phyloP scores from a whole-genome alignment of 2,888 invertebrate genomes.

The Timema cristinae region DNA sequence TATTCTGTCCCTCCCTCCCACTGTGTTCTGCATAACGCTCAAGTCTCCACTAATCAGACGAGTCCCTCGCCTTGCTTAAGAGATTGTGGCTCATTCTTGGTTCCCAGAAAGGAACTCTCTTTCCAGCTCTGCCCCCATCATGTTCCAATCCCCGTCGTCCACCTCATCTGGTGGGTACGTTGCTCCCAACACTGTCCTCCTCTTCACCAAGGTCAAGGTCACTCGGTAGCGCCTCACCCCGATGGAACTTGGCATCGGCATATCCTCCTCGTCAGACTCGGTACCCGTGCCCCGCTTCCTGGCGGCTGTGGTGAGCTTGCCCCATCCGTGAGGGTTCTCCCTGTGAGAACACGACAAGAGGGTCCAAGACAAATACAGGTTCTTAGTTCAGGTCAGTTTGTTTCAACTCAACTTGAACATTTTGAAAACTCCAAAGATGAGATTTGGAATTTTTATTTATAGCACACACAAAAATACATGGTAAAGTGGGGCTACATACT shows the following conservation, averaged over 20 bases:
- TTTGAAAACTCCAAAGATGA: no score
- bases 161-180: constrained; percentile 60
- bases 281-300: constrained; percentile 35
- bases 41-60: no score
- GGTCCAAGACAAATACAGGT: no score
- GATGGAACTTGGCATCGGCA: constrained; percentile 58
- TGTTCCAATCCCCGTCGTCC: constrained; percentile 80
- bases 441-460: no score
- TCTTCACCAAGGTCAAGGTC: constrained; percentile 64
- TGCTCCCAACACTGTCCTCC: constrained; percentile 53
- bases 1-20: no score
- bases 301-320: constrained; percentile 28
- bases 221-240: constrained; percentile 61
- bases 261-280: constrained; percentile 39
- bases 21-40: no score
- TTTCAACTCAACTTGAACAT: no score
- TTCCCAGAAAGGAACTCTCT: constrained; percentile 69
- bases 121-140: constrained; percentile 84
- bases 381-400: no score
- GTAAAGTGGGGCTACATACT: no score
- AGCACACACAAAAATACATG: no score
- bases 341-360: constrained; percentile 17
- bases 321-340: constrained; percentile 40
- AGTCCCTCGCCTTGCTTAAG: not conserved
- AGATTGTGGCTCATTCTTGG: constrained; percentile 26